Evolutionary conservation across 35 echinoderm and acorn worm species (phyloP).

Genomic region (Apostichopus parvimensis): DNA sequence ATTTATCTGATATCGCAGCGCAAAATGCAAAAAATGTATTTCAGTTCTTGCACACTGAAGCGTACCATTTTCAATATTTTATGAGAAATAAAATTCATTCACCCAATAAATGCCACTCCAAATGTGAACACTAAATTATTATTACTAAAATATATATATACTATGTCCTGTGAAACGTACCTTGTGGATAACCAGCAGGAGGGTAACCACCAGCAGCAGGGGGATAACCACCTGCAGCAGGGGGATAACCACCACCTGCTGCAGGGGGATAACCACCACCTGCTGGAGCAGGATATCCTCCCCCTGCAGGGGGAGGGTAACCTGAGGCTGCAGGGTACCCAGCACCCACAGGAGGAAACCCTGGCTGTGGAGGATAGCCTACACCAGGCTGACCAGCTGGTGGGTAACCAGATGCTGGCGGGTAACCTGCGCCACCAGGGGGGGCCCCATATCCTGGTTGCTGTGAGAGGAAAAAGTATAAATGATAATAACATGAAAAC

Average conservation of each 20-base stretch:
- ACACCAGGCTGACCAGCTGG: not conserved
- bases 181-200: not conserved
- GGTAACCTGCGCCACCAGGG: no score
- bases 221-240: not conserved
- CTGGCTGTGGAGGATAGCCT: not conserved
- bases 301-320: not conserved
- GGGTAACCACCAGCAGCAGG: not conserved
- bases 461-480: not conserved
- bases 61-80: no score
- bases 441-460: not conserved
- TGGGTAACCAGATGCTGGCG: not conserved
- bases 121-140: no score
- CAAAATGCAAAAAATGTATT: no score
- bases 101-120: no score
- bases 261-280: not conserved
- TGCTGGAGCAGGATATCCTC: not conserved
- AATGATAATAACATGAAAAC: not conserved
- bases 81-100: no score
- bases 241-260: not conserved
- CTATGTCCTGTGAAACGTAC: not conserved
- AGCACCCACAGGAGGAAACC: not conserved
- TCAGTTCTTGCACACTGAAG: no score
- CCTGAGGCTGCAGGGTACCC: not conserved
- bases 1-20: no score
- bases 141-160: no score